Evolutionary conservation across 2,888 invertebrate species (phyloP), one percentile per base, ranked within the genome.

Genomic region (Keiferia lycopersicella): DNA sequence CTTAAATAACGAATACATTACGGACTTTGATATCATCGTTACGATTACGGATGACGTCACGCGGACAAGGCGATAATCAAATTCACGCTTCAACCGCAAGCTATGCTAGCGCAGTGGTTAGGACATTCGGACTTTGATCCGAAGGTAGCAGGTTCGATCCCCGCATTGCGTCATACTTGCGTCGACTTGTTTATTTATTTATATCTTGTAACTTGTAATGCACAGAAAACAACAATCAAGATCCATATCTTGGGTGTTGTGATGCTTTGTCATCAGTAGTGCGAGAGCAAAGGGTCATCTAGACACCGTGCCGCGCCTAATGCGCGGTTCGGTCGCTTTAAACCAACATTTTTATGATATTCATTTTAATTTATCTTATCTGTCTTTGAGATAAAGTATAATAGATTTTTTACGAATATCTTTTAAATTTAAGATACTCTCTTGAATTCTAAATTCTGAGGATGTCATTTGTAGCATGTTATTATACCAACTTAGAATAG

Each of bases 321-420:
- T 86, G 80, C 72, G 67, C 68, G 70, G 72, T 72, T 73, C 74
- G 87, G 86, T 88, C 87, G 87, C 86, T 86, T 68, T 79, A 86
- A 73, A 88, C 88, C 88, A 60, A 89, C 88, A 89, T 67, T 66
- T 62, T 0, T 39, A 3, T n/a, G n/a, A 26, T 51, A 62, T 12
- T 26, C 26, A 4, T 4, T 26, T 26, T 26, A 4, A 26, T 26
- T 26, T 26, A n/a, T n/a, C n/a, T n/a, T n/a, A n/a, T n/a, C n/a
- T n/a, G n/a, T n/a, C n/a, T n/a, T n/a, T n/a, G n/a, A n/a, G n/a
- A n/a, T n/a, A n/a, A n/a, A n/a, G n/a, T n/a, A n/a, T n/a, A n/a
- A n/a, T n/a, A n/a, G n/a, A n/a, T n/a, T n/a, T n/a, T n/a, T n/a
- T n/a, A n/a, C n/a, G n/a, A n/a, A n/a, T n/a, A n/a, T n/a, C n/a